Percentiles rank a stretch among this genome's conserved stretches.
Evolutionary conservation across 2,113 vertebrate genomes (phyloP).

Genomic region (Carassius auratus): DNA sequence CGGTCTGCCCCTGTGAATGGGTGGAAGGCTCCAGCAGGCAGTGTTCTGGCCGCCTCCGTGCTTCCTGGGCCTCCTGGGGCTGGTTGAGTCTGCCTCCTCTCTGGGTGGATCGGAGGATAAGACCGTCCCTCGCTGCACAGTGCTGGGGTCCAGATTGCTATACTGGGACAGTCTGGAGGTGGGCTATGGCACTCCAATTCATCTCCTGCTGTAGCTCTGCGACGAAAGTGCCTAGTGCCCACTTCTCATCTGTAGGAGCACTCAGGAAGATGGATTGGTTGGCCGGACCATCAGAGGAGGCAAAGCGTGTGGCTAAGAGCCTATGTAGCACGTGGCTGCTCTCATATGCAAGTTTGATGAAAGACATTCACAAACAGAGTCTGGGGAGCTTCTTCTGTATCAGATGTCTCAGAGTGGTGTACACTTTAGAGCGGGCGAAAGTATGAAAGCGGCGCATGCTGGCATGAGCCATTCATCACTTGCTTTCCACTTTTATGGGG

Average conservation of each 20-base stretch:
- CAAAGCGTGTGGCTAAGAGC: conserved; percentile 82
- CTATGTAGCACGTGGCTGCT: conserved; percentile 82
- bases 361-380: conserved; percentile 75
- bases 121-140: conserved; percentile 68
- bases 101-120: conserved; percentile 56
- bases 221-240: conserved; percentile 79
- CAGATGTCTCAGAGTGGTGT: conserved; percentile 43
- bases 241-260: conserved; percentile 77
- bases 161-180: conserved; percentile 78
- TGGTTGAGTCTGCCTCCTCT: conserved; percentile 51
- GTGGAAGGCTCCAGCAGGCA: conserved; percentile 55
- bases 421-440: conserved; percentile 22
- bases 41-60: conserved; percentile 72
- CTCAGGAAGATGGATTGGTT: conserved; percentile 86
- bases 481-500: conserved; percentile 14
- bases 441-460: conserved; percentile 38
- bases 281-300: conserved; percentile 82
- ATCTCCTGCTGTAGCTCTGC: conserved; percentile 92
- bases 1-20: conserved; percentile 46
- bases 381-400: conserved; percentile 66
- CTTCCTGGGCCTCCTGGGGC: conserved; percentile 57
- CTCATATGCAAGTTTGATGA: conserved; percentile 84
- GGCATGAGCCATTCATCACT: conserved; percentile 33
- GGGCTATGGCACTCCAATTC: conserved; percentile 78
- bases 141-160: conserved; percentile 77